phyloP scores from a whole-genome alignment of 2,113 vertebrate species.

The Corythaeola cristata region DNA sequence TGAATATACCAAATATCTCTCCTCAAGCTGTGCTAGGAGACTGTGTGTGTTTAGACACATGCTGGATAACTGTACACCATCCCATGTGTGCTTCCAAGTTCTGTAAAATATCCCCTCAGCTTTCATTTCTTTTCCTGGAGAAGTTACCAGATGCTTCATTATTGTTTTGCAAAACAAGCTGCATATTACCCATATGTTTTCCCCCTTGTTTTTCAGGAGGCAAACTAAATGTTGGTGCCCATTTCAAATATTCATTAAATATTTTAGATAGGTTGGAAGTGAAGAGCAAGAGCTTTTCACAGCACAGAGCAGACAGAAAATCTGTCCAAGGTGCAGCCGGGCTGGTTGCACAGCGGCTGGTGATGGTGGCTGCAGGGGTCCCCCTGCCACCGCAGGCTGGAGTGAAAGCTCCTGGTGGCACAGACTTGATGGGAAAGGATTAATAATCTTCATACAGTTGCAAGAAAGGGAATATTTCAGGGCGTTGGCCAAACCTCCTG shows the following conservation, averaged over 20 bases:
- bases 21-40: constrained; percentile 54
- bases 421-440: neutral
- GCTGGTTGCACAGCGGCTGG: neutral
- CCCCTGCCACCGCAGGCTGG: neutral
- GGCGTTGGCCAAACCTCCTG: neutral
- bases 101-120: constrained; percentile 29
- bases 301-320: neutral
- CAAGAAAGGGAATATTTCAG: neutral
- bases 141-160: constrained; percentile 57
- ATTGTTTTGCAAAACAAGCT: constrained; percentile 47
- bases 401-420: neutral
- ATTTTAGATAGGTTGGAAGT: neutral
- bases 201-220: constrained; percentile 34
- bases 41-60: constrained; percentile 49
- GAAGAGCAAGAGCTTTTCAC: neutral
- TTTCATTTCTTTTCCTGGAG: constrained; percentile 46
- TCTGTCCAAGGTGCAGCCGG: accelerated
- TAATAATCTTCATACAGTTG: neutral
- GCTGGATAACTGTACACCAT: constrained; percentile 27
- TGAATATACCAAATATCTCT: constrained; percentile 4
- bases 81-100: constrained; percentile 1
- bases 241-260: constrained; percentile 24
- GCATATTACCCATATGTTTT: constrained; percentile 52
- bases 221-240: neutral
- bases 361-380: neutral